Percentiles rank a stretch among this genome's conserved stretches.
Conservation (phyloP, 2,113 vertebrate species). For the Calidris pugnax region DNA sequence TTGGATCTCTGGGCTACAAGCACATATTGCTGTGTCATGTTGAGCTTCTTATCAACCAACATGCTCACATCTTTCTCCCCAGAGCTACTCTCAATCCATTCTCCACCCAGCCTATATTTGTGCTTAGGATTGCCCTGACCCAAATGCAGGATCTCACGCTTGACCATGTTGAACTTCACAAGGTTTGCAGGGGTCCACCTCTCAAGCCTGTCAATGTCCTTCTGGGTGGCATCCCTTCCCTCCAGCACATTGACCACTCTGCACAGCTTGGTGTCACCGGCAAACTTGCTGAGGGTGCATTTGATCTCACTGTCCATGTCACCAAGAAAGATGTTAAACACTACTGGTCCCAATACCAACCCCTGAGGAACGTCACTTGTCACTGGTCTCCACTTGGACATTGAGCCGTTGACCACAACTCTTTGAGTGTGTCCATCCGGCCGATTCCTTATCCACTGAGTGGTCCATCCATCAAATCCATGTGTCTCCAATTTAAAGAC, state of each 20-base stretch:
- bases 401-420: neutral
- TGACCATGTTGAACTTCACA: neutral
- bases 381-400: neutral
- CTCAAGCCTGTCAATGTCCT: neutral
- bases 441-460: neutral
- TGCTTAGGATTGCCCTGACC: neutral
- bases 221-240: neutral
- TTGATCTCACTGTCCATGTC: neutral
- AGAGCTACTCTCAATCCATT: neutral
- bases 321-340: neutral
- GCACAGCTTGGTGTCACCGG: neutral
- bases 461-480: neutral
- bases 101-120: neutral
- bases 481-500: neutral
- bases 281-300: neutral
- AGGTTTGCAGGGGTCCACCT: neutral
- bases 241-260: neutral
- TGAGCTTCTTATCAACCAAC: neutral
- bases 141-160: neutral
- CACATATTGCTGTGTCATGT: neutral
- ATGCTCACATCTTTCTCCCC: neutral
- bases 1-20: neutral
- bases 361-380: neutral
- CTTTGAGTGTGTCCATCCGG: neutral
- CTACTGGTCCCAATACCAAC: neutral